These are phyloP conservation scores for Melitaea cinxia DNA, from an alignment of 1,140 invertebrate genomes.

Conservation along the genomic window DNA sequence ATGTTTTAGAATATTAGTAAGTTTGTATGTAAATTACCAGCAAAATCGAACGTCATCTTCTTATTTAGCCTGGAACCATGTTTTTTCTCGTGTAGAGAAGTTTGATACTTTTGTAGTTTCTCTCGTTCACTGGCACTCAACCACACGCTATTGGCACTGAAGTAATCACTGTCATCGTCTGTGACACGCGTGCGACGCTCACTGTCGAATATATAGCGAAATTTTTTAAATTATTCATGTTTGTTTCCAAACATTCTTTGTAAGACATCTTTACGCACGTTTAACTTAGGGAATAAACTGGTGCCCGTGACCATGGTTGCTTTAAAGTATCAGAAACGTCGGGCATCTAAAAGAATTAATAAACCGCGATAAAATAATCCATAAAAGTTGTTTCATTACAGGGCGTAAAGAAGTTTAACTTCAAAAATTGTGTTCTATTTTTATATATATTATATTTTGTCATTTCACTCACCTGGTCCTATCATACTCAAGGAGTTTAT, in stretches of 20 bases:
- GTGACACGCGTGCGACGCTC: constrained; percentile 94
- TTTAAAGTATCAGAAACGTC: too few relatives aligned
- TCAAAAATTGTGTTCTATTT: too few relatives aligned
- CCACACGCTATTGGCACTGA: constrained; percentile 91
- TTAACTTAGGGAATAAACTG: too few relatives aligned
- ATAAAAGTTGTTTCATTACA: too few relatives aligned
- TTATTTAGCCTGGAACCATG: constrained; percentile 86
- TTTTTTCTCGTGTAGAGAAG: constrained; percentile 86
- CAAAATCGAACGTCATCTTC: constrained; percentile 93
- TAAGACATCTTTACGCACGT: too few relatives aligned
- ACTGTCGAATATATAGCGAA: constrained; percentile 71
- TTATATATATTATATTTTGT: neutral
- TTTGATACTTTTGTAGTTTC: constrained; percentile 86
- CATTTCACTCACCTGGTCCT: constrained; percentile 84
- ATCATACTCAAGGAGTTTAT: constrained; percentile 94
- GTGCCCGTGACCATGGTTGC: too few relatives aligned
- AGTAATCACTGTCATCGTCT: constrained; percentile 98
- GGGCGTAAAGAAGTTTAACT: too few relatives aligned
- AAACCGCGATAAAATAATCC: too few relatives aligned
- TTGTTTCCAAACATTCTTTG: too few relatives aligned
- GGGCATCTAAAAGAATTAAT: too few relatives aligned
- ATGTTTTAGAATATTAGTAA: too few relatives aligned
- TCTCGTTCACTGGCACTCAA: constrained; percentile 87
- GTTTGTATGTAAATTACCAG: constrained; percentile 80
- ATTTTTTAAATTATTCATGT: too few relatives aligned